Base-by-base conservation (phyloP, 1,140 invertebrate species). In the Dryas iulia region DNA sequence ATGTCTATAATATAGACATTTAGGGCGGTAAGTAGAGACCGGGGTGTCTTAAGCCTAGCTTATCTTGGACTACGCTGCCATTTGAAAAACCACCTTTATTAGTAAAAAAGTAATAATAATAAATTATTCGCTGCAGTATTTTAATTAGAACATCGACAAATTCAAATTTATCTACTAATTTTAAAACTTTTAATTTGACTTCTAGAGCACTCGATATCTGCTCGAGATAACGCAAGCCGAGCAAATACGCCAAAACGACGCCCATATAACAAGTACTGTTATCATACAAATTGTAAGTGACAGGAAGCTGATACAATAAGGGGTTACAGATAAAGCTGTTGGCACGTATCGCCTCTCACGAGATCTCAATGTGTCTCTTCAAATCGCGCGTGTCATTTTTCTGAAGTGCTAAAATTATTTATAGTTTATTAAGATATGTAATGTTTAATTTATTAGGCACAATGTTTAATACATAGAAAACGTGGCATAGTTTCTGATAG, bases 311-410 rank as follows among this genome's bases (percentile, higher is more conserved):
- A 59, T 59, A 52, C 64, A 59, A 54, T 54, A 33, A 33, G 63
- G 39, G 64, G 64, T 59, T 66, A 59, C 12, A 66, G 64, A 66
- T 66, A 66, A 66, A 58, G 56, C 64, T 59, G 11, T 14, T 23
- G 31, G 56, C 64, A 66, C 64, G 64, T 66, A 66, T 66, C 64
- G 10, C 24, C 64, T 66, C 64, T 66, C 26, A 66, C 4, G 30
- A 65, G 59, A 65, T 65, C 62, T 65, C 62, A 11, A 65, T 59
- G 33, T 47, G 35, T 59, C 56, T 58, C 64, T 66, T 59, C 18
- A 66, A 31, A 59, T 59, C 6, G 64, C 64, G 28, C 64, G 64
- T 66, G 64, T 52, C 61, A 63, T 54, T 63, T 63, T 56, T 56
- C 21, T 56, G 18, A 10, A 47, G 39, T 21, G 39, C 39, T 47